Base-by-base conservation (phyloP, 2,888 invertebrate species). In the Arctia plantaginis region DNA sequence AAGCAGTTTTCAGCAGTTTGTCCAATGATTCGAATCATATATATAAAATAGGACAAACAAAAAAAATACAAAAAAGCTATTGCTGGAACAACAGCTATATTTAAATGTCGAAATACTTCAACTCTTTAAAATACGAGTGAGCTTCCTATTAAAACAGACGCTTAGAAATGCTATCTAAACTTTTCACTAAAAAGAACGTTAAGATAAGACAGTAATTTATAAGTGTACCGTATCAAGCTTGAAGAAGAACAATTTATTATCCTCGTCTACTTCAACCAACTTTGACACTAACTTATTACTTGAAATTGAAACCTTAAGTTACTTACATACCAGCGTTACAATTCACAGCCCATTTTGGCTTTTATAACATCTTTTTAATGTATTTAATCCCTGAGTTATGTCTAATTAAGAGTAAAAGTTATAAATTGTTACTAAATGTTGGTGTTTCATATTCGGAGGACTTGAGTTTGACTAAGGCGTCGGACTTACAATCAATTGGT, bases 261-360 rank as follows among this genome's bases (percentile, higher is more conserved):
- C 67, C 71, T 74, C 68, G 69, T 74, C 72, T 74, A n/a, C 65
- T 66, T 33, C 69, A 73, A 68, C 64, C 67, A 82, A 77, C 72
- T 79, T 79, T 79, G 78, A 77, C 65, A 80, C 77, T 76, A 83
- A 78, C 73, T 81, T 80, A 80, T 80, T 82, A 76, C 69, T 83
- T 76, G 74, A 77, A 82, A 80, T 83, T 76, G 74, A 77, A 82
- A 80, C 76, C 84, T 77, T 79, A 82, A 78, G 33, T 77, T 72
- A 84, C 77, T 86, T 86, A 80, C n/a, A 72, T 77, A 79, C 79
- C 72, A 82, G 72, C 72, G n/a, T 78, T 86, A 82, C 80, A 88
- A 86, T 80, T 91, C 92, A 92, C 92, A 92, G 91, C 90, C 89
- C 80, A 85, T 85, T 87, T 91, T 91, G 91, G 91, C 91, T 91